Base-by-base conservation (phyloP, 2,888 invertebrate species). In the Drosophila eohydei region DNA sequence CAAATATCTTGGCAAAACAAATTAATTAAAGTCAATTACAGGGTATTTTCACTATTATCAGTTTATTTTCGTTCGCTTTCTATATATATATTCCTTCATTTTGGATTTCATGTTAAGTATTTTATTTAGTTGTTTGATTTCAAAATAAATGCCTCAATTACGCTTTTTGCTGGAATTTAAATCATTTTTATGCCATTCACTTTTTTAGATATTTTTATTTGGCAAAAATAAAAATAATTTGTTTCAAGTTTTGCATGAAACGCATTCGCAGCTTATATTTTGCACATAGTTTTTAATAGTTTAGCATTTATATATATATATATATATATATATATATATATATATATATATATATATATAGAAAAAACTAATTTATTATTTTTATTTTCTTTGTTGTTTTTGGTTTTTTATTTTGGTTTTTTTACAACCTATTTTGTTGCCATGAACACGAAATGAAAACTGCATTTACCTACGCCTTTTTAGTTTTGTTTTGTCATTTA, bases 111-210 rank as follows among this genome's bases (percentile, higher is more conserved):
- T 54, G 2, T n/a, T 34, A 21, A 52, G 56, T 57, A 34, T 16
- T 46, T 56, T 26, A 43, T 52, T 59, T 30, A 32, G 34, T 66
- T 61, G 43, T 59, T 46, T 34, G 48, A 66, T 70, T 68, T 78
- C 64, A 71, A 80, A 82, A 76, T 71, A 84, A 87, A 87, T 84
- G 81, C 75, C 50, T 74, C 72, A 80, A 82, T 69, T 84, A 74
- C 64, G 65, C 30, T 41, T 40, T 41, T 67, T 55, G 62, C 48
- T 69, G 59, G 60, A 66, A 56, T 71, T 77, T 36, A 56, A 71
- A 67, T 74, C 57, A 11, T 16, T 61, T 51, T 30, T 9, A 34
- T 63, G 67, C 58, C 62, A 63, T 63, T 30, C 14, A 8, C 7
- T 40, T 21, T 32, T 14, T 50, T 1, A 16, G 2, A 14, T 38